A percentile compares a stretch with the other conserved stretches of the same genome.
phyloP scores from a whole-genome alignment of 2,797 vertebrate genomes.

The Helostoma temminkii region DNA sequence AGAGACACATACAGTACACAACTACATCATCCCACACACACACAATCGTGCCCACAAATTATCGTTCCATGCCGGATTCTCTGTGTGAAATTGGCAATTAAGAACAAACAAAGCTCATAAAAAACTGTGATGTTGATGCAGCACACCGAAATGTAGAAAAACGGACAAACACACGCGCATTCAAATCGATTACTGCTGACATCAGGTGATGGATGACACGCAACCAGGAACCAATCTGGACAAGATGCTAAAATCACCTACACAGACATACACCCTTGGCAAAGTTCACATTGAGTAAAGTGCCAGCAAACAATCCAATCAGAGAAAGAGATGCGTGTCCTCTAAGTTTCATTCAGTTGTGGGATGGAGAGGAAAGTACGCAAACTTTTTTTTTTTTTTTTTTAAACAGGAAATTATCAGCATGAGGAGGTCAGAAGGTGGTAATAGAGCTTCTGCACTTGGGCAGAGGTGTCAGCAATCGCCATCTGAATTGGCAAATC shows the following conservation, averaged over 20 bases:
- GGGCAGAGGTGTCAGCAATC: conserved; percentile 58
- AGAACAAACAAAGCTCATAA: conserved; percentile 73
- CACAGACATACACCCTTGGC: conserved; percentile 78
- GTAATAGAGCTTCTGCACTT: conserved; percentile 51
- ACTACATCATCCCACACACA: conserved; percentile 49
- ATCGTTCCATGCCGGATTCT: conserved; percentile 49
- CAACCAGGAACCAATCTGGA: conserved; percentile 62
- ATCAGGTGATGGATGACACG: conserved; percentile 69
- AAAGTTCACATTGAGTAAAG: conserved; percentile 84
- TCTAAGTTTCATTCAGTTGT: conserved; percentile 57
- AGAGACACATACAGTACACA: conserved; percentile 59
- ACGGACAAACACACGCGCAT: conserved; percentile 40
- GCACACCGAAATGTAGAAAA: conserved; percentile 75
- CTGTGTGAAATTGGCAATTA: conserved; percentile 73
- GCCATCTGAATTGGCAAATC: conserved; percentile 64
- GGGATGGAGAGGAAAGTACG: conserved; percentile 38
- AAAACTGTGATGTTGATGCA: conserved; percentile 59
- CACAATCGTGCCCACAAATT: conserved; percentile 46
- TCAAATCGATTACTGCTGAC: conserved; percentile 67
- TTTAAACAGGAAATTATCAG: conserved; percentile 55
- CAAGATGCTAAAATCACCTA: conserved; percentile 71
- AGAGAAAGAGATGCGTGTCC: conserved; percentile 66
- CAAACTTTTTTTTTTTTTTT: too few species aligned
- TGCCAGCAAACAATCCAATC: conserved; percentile 81
- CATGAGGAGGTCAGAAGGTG: conserved; percentile 49